Evolutionary conservation across 2,113 vertebrate species (phyloP).

Genomic region (Nannobrachium achirus): DNA sequence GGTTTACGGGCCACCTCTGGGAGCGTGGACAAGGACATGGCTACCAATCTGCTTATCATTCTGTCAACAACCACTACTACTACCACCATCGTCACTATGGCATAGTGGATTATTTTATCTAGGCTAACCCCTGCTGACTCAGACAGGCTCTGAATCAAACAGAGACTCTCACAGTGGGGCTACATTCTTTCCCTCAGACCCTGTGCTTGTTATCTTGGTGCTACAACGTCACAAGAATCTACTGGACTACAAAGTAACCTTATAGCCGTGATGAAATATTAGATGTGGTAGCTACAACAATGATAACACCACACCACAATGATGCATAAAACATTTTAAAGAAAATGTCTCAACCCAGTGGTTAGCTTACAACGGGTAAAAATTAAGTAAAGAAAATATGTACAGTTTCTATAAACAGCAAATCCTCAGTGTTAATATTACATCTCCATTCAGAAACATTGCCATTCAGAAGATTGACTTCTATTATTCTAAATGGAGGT

Average conservation of each 20-base stretch:
- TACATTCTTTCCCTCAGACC: conserved; percentile 51
- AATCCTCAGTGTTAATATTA: too few relatives aligned
- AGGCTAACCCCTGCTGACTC: background rate
- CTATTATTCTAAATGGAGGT: too few relatives aligned
- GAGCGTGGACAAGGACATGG: too few relatives aligned
- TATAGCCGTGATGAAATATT: background rate
- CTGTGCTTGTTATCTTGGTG: conserved; percentile 18
- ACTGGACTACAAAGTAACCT: conserved; percentile 19
- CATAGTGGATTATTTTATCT: background rate
- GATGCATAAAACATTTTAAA: background rate
- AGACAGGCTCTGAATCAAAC: conserved; percentile 39
- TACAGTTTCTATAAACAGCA: too few relatives aligned
- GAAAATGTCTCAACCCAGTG: background rate
- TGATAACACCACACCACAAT: too few relatives aligned
- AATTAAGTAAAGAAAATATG: background rate
- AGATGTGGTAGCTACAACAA: too few relatives aligned
- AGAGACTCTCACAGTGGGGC: conserved; percentile 32
- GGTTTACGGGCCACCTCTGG: too few relatives aligned
- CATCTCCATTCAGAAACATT: too few relatives aligned
- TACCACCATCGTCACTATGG: too few relatives aligned
- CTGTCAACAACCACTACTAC: too few relatives aligned
- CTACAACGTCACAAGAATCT: conserved; percentile 24
- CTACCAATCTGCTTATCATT: too few relatives aligned
- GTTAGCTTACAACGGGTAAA: background rate
- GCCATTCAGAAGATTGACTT: too few relatives aligned